Conservation (phyloP, 2,888 invertebrate species). For the Galeruca laticollis region DNA sequence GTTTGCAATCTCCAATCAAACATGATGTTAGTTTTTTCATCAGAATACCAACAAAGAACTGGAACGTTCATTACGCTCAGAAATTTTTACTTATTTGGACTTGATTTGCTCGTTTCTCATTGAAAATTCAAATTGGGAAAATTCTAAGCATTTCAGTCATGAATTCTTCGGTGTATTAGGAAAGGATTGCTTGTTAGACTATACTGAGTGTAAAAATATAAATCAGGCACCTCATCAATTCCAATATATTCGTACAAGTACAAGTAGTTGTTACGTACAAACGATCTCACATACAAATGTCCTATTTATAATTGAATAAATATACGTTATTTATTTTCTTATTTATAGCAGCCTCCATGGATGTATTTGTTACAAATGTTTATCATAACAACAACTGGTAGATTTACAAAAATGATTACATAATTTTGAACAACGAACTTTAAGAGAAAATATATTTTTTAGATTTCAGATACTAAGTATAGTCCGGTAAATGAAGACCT, state of each 20-base stretch:
- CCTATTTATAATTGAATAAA: conserved; percentile 22
- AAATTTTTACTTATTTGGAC: conserved; percentile 34
- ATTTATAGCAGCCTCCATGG: neutral
- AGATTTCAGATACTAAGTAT: neutral
- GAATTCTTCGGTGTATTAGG: conserved; percentile 15
- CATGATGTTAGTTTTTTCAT: conserved; percentile 4
- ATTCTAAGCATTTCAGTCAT: conserved; percentile 18
- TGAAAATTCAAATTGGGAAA: conserved; percentile 29
- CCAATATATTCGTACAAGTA: conserved; percentile 34
- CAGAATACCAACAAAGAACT: conserved; percentile 16
- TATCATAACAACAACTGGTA: neutral
- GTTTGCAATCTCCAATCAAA: neutral
- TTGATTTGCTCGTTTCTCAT: conserved; percentile 27
- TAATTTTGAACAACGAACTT: neutral
- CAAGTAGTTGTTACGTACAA: conserved; percentile 25
- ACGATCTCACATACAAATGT: conserved; percentile 31
- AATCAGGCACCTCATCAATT: conserved; percentile 31
- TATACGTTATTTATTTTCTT: neutral
- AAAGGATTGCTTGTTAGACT: conserved; percentile 25
- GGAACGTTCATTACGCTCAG: conserved; percentile 25
- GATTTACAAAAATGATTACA: neutral
- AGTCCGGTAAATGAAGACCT: too few species aligned
- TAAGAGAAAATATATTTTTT: too few species aligned
- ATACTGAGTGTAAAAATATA: conserved; percentile 32
- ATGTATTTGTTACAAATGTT: neutral